Conservation (phyloP, 1,140 invertebrate genomes). For the Neodiprion fabricii region DNA sequence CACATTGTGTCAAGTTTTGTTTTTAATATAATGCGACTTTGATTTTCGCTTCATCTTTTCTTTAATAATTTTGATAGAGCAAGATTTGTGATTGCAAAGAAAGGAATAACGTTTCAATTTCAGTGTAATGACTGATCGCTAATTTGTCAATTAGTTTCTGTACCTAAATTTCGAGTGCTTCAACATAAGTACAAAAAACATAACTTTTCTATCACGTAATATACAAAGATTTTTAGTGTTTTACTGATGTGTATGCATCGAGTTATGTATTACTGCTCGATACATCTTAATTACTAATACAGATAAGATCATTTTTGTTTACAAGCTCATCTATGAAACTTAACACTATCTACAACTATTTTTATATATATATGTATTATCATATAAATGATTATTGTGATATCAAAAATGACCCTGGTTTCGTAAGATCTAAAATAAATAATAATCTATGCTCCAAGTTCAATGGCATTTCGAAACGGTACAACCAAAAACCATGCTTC, state of each 20-base stretch:
- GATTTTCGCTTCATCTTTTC: too few species aligned
- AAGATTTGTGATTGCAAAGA: too few species aligned
- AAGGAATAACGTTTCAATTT: too few species aligned
- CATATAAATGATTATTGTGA: neutral
- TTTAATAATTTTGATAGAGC: too few species aligned
- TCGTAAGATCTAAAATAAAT: slow-evolving; percentile 11
- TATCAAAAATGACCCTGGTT: slow-evolving; percentile 15
- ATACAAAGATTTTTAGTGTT: too few species aligned
- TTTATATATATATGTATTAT: neutral
- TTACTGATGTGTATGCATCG: neutral
- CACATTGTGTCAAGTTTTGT: neutral
- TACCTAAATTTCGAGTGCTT: too few species aligned
- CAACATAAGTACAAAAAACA: too few species aligned
- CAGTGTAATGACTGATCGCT: too few species aligned
- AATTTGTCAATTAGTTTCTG: too few species aligned
- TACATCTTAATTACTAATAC: neutral
- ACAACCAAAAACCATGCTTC: neutral
- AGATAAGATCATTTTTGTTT: neutral
- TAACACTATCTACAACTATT: neutral
- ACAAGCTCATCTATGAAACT: slow-evolving; percentile 3
- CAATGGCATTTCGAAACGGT: neutral
- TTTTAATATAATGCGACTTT: too few species aligned
- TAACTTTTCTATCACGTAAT: too few species aligned
- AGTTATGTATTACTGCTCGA: neutral
- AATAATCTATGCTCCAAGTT: neutral